Evolutionary conservation across 2,888 invertebrate species (phyloP).

Genomic region (Trissonchulus sp.): DNA sequence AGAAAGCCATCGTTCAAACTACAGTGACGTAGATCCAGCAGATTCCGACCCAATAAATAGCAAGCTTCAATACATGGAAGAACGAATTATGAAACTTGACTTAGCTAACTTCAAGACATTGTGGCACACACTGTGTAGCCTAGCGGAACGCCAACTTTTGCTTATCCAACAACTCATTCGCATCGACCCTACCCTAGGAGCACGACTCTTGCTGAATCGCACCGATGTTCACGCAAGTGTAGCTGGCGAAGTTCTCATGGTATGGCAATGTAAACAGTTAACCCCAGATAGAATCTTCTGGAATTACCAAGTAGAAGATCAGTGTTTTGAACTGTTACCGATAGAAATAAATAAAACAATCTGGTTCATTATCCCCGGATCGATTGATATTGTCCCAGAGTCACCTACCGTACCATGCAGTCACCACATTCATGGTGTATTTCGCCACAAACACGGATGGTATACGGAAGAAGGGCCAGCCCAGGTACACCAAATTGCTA

Average conservation of each 20-base stretch:
- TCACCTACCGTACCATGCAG: constrained; percentile 16
- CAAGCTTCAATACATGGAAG: background rate
- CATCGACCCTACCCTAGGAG: constrained; percentile 21
- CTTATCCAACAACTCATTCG: constrained; percentile 14
- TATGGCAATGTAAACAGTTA: constrained; percentile 11
- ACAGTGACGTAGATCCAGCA: no score
- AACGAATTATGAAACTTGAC: background rate
- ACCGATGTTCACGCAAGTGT: constrained; percentile 13
- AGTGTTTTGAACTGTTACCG: constrained; percentile 17
- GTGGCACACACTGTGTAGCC: constrained; percentile 9
- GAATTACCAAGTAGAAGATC: constrained; percentile 17
- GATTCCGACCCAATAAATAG: background rate
- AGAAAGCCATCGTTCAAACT: no score
- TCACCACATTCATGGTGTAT: constrained; percentile 20
- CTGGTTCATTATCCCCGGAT: constrained; percentile 12
- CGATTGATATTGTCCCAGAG: background rate
- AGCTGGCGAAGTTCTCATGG: constrained; percentile 25
- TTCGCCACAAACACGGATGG: background rate
- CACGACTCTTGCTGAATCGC: constrained; percentile 2
- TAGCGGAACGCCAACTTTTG: background rate
- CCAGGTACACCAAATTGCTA: background rate
- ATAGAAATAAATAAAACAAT: background rate
- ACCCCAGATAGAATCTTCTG: background rate
- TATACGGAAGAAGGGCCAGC: background rate
- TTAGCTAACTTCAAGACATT: background rate